phyloP scores from a whole-genome alignment of 1,140 invertebrate species.

The Cataglyphis hispanica region DNA sequence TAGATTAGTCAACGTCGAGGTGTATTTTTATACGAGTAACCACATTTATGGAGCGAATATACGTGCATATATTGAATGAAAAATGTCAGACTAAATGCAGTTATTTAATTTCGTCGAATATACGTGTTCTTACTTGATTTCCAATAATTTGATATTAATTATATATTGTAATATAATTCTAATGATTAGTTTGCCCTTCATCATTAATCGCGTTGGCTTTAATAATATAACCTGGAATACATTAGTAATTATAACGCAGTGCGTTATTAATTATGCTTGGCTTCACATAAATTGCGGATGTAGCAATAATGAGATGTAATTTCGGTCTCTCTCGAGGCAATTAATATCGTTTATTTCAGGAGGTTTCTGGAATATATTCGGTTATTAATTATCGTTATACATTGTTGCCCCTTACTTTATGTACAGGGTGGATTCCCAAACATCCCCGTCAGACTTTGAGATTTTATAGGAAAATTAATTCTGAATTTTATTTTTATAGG shows the following conservation, averaged over 20 bases:
- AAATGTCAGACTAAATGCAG: background rate
- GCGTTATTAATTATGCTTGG: slow-evolving; percentile 55
- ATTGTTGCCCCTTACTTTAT: background rate
- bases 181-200: slow-evolving; percentile 43
- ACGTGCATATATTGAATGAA: background rate
- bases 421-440: no score
- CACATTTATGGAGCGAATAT: background rate
- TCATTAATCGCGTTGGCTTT: slow-evolving; percentile 53
- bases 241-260: slow-evolving; percentile 53
- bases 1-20: background rate
- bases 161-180: slow-evolving; percentile 1
- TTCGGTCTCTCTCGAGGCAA: slow-evolving; percentile 7
- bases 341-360: slow-evolving; percentile 24
- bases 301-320: slow-evolving; percentile 35
- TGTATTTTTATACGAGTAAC: background rate
- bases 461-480: no score
- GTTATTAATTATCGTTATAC: slow-evolving; percentile 2
- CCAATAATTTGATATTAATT: slow-evolving; percentile 32
- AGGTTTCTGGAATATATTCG: background rate
- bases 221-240: slow-evolving; percentile 54
- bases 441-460: no score
- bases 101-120: background rate
- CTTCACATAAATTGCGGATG: slow-evolving; percentile 29
- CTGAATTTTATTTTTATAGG: no score
- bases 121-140: background rate